Evolutionary conservation across 2,888 invertebrate species (phyloP), one percentile per base, ranked within the genome.

Genomic region (Lottia gigantea): DNA sequence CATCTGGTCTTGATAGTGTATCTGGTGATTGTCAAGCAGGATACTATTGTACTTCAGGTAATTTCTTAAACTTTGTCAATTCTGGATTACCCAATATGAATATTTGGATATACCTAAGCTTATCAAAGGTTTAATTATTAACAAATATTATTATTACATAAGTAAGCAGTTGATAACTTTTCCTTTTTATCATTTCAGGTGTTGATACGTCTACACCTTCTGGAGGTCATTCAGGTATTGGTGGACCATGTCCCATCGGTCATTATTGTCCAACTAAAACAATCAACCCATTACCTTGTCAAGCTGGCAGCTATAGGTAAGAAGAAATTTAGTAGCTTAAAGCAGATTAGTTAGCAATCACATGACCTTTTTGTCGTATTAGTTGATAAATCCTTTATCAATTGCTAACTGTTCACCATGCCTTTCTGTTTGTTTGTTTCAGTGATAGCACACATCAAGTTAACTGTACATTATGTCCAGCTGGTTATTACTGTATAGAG

Each of bases 11-110:
- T 66, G 70, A 76, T 12, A 71, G 74, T 47, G 78, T 80, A 14
- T 76, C 80, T 16, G 86, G 85, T 7, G 74, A 80, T 49, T 87
- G 87, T 72, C 62, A 73, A 62, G 80, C 82, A 26, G 86, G 87
- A n/a, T 86, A 85, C 73, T 87, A 83, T 79, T 87, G 87, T 78
- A 78, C 76, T 62, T 71, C 71, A 71, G 84, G 84, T 83, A 66
- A 70, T 75, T 72, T n/a, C n/a, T 64, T 63, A 15, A n/a, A 23
- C 3, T n/a, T 55, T 19, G 25, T 63, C 3, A 25, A 31, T 31
- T 31, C 31, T n/a, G 23, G 8, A 62, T n/a, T 62, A 16, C 1
- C 19, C 31, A 49, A 16, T n/a, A n/a, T n/a, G n/a, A n/a, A n/a
- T n/a, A n/a, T n/a, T n/a, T n/a, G n/a, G n/a, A n/a, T n/a, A n/a